These are phyloP conservation scores for Pediacus dermestoides DNA, from an alignment of 2,888 invertebrate genomes.

Conservation along the genomic window DNA sequence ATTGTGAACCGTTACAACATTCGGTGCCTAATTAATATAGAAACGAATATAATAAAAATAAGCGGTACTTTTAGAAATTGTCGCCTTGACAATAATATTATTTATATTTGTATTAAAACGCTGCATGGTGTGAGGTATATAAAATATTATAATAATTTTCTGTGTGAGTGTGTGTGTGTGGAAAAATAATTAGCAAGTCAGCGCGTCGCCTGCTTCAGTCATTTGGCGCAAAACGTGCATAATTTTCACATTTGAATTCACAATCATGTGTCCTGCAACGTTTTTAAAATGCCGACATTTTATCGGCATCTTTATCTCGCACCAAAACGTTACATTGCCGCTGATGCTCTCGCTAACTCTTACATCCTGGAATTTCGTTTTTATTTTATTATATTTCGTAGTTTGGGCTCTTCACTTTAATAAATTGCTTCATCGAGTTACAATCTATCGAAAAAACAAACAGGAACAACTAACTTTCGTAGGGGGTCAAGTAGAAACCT, in stretches of 20 bases:
- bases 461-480: too few relatives aligned
- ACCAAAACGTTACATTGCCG: too few relatives aligned
- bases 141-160: conserved; percentile 43
- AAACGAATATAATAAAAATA: too few relatives aligned
- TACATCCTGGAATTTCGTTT: too few relatives aligned
- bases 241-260: conserved; percentile 48
- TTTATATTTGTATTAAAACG: conserved; percentile 36
- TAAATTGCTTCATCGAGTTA: too few relatives aligned
- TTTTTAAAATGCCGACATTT: conserved; percentile 28
- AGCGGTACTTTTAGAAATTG: conserved; percentile 18
- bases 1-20: too few relatives aligned
- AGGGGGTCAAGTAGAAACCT: too few relatives aligned
- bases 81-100: conserved; percentile 24
- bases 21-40: too few relatives aligned
- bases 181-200: conserved; percentile 44
- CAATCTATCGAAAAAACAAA: too few relatives aligned
- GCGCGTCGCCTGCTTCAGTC: conserved; percentile 35
- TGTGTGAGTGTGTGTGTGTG: conserved; percentile 14
- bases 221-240: conserved; percentile 43
- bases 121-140: conserved; percentile 40
- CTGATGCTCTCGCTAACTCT: too few relatives aligned
- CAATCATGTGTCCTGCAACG: conserved; percentile 39
- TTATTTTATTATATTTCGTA: too few relatives aligned
- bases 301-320: conserved; percentile 14
- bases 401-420: too few relatives aligned